Conservation (phyloP, 2,797 vertebrate species). For the Pteronotus mesoamericanus region DNA sequence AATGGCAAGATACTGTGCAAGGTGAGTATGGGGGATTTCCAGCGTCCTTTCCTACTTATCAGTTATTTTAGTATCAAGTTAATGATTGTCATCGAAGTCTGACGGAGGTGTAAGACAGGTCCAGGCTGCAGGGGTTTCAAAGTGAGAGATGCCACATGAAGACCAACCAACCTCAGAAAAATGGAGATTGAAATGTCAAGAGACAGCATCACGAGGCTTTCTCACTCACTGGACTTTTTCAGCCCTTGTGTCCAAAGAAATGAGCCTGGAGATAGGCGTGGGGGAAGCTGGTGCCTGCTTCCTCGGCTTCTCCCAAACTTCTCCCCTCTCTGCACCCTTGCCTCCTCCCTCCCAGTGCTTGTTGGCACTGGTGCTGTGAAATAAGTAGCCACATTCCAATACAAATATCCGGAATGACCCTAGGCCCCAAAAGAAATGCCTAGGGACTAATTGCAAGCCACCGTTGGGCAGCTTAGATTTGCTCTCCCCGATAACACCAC, state of each 20-base stretch:
- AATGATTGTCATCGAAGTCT: too few relatives aligned
- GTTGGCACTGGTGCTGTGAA: accelerated
- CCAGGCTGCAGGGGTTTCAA: accelerated
- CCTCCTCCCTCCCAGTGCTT: too few relatives aligned
- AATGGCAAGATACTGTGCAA: not conserved
- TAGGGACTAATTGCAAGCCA: not conserved
- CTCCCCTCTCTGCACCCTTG: accelerated
- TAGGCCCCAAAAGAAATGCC: not conserved
- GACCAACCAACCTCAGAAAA: too few relatives aligned
- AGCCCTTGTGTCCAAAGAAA: accelerated
- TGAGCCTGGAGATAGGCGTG: not conserved
- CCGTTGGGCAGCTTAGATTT: not conserved
- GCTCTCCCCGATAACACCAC: not conserved
- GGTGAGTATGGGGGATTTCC: not conserved
- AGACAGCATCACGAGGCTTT: accelerated
- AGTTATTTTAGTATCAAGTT: not conserved
- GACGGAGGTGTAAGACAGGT: not conserved
- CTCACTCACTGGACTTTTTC: too few relatives aligned
- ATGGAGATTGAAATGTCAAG: not conserved
- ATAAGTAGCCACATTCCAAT: not conserved
- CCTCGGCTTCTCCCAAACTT: not conserved
- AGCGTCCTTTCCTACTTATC: not conserved
- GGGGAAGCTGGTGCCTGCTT: not conserved
- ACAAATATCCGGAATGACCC: not conserved
- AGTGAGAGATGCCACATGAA: not conserved